Conservation (phyloP, 2,888 invertebrate genomes). For the Tinea semifulvella region DNA sequence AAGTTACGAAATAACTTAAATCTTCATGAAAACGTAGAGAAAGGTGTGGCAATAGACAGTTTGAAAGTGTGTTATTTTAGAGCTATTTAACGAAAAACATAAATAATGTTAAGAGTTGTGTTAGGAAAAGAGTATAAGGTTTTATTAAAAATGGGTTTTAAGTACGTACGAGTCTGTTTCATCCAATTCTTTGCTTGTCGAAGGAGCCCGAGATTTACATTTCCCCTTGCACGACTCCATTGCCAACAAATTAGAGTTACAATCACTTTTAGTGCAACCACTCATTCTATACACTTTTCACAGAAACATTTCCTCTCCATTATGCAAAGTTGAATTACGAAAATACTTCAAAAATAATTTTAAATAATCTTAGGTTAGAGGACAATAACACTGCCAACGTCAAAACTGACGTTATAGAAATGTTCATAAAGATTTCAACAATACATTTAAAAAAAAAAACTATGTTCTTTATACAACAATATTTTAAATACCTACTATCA, state of each 20-base stretch:
- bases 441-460: neutral
- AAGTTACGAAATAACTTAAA: too few species aligned
- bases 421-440: neutral
- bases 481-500: neutral
- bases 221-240: neutral
- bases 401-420: neutral
- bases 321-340: neutral
- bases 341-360: neutral
- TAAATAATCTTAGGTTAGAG: neutral
- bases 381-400: conserved; percentile 1
- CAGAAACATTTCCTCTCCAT: neutral
- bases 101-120: too few species aligned
- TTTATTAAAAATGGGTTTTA: neutral
- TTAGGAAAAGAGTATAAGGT: too few species aligned
- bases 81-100: too few species aligned
- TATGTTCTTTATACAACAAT: neutral
- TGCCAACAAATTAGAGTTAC: neutral
- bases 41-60: too few species aligned
- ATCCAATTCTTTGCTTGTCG: conserved; percentile 1
- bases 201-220: neutral
- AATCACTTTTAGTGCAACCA: neutral
- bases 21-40: too few species aligned
- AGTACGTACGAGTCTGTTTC: neutral
- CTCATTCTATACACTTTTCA: neutral
- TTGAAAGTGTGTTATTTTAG: too few species aligned